Evolutionary conservation across 2,888 invertebrate species (phyloP).

Genomic region (Dexiosoma caninum): DNA sequence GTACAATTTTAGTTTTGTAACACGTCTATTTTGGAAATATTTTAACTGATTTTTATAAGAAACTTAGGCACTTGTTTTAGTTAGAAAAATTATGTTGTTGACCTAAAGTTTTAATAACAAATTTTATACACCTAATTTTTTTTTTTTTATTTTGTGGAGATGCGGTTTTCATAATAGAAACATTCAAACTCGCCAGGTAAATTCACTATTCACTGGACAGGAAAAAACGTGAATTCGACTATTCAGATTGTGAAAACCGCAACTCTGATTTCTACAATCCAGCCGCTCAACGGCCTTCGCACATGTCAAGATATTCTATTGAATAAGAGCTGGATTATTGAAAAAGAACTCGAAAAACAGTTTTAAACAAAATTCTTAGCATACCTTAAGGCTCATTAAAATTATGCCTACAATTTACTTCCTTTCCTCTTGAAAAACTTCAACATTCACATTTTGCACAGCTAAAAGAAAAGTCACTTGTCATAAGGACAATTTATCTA

Average conservation of each 20-base stretch:
- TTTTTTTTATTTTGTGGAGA: too few relatives aligned
- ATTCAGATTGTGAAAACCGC: too few relatives aligned
- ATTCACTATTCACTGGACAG: too few relatives aligned
- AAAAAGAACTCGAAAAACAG: too few relatives aligned
- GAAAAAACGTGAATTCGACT: too few relatives aligned
- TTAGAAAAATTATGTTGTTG: neutral
- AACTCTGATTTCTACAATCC: too few relatives aligned
- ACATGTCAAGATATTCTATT: too few relatives aligned
- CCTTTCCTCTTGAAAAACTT: neutral
- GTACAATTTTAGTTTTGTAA: neutral
- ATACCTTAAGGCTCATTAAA: neutral
- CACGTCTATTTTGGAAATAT: neutral
- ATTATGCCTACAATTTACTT: neutral
- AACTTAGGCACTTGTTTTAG: conserved; percentile 44
- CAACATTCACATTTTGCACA: neutral
- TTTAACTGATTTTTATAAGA: neutral
- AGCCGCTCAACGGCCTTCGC: too few relatives aligned
- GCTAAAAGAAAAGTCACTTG: conserved; percentile 5
- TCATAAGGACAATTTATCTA: conserved; percentile 39
- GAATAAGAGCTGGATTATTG: too few relatives aligned
- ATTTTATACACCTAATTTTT: neutral
- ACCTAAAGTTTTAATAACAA: neutral
- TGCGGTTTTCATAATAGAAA: too few relatives aligned
- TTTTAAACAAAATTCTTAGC: neutral
- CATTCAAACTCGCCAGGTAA: too few relatives aligned